Evolutionary conservation across 1,140 invertebrate genomes (phyloP).

Genomic region (Drosophila kepulauana): DNA sequence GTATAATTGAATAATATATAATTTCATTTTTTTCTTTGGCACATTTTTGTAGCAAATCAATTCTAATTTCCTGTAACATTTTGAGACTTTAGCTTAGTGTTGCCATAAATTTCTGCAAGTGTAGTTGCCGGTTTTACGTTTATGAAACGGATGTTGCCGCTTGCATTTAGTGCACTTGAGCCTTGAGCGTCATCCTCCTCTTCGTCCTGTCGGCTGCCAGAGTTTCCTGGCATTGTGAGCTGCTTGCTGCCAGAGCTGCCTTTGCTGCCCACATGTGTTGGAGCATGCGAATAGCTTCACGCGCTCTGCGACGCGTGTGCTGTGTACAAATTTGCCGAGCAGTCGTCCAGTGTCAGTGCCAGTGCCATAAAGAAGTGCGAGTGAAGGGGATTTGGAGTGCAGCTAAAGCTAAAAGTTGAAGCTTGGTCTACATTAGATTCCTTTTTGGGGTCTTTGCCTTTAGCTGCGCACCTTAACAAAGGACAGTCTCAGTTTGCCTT

Average conservation of each 20-base stretch:
- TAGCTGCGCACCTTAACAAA: constrained; percentile 54
- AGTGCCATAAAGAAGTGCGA: background rate
- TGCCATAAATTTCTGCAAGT: constrained; percentile 14
- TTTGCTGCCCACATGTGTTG: constrained; percentile 34
- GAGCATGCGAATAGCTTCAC: constrained; percentile 47
- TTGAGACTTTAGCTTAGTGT: background rate
- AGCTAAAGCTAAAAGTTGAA: background rate
- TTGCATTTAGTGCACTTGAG: constrained; percentile 81
- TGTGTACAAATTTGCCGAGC: constrained; percentile 66
- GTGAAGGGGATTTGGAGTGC: background rate
- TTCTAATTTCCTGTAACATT: too few relatives aligned
- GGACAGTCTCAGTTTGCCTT: constrained; percentile 13
- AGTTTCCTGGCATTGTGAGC: constrained; percentile 42
- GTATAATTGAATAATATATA: too few relatives aligned
- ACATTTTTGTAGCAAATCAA: too few relatives aligned
- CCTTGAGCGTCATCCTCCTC: constrained; percentile 51
- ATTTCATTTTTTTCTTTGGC: too few relatives aligned
- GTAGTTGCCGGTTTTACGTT: constrained; percentile 58
- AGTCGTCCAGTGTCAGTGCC: constrained; percentile 53
- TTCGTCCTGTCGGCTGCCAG: constrained; percentile 13
- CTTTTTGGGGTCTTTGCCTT: constrained; percentile 50
- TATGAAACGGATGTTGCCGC: constrained; percentile 82
- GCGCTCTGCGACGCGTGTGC: constrained; percentile 62
- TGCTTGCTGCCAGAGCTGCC: background rate
- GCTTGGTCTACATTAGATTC: constrained; percentile 38